Base-by-base conservation (phyloP, 2,797 vertebrate species). In the Urocyon cinereoargenteus region DNA sequence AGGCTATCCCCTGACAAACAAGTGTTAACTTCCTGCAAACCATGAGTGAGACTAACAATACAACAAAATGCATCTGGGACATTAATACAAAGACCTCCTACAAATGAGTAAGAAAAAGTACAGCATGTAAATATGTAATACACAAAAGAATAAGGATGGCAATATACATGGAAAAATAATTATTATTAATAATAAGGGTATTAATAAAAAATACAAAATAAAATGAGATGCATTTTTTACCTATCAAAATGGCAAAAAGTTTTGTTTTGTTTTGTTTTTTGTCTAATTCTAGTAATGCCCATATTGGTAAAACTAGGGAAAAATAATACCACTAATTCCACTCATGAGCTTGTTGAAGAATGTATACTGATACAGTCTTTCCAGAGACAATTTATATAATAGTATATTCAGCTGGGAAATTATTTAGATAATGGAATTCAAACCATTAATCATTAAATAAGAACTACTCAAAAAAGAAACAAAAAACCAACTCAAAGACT, bases 171-270 rank as follows among this genome's bases (percentile, higher is more conserved):
- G 81, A 81, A 78, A 90, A 93, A 53, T 82, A 83, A 57, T 55
- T 45, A 45, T 45, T 45, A 45, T 45, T 45, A 45, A 53, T 82
- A 87, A 57, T 55, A 70, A 89, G 40, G 40, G 40, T 45, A 45
- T 45, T 7, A 45, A 45, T 45, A 91, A 95, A 14, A 91, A 87
- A 87, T 89, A 84, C 26, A 92, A 89, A 96, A 79, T 93, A 89
- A 62, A 90, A 85, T 22, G 49, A 34, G 68, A 86, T 95, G 84
- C 10, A 21, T 24, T 77, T 64, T 86, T 86, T 55, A 75, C 3
- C n/a, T 51, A 40, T 40, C 49, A 72, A 90, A 94, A 88, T 77
- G 70, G 75, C 66, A 77, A 82, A 77, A 82, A 68, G 66, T 68
- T n/a, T 31, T n/a, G 8, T 51, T 66, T 2, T 64, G 2, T n/a